phyloP scores from a whole-genome alignment of 1,140 invertebrate genomes.

The Calliopsis andreniformis region DNA sequence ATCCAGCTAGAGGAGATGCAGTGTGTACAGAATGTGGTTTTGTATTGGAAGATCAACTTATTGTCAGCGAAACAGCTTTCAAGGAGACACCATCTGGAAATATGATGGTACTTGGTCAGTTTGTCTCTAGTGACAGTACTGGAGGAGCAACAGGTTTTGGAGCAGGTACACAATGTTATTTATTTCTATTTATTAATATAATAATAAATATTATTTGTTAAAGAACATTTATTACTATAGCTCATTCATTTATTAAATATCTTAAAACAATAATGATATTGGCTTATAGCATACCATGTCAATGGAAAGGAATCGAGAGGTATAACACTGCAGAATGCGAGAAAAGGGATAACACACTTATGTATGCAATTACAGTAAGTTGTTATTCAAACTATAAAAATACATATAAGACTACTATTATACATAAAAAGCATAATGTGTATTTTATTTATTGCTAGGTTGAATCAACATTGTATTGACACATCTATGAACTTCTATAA shows the following conservation, averaged over 20 bases:
- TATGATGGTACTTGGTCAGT: constrained; percentile 93
- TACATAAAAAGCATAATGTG: constrained; percentile 16
- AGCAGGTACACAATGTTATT: constrained; percentile 81
- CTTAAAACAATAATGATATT: no score
- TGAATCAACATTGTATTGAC: constrained; percentile 96
- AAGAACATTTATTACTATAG: constrained; percentile 15
- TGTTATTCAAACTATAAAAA: not conserved
- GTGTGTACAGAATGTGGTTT: constrained; percentile 98
- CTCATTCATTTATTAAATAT: constrained; percentile 4
- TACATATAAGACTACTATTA: not conserved
- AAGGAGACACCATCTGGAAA: constrained; percentile 95
- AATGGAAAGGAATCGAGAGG: constrained; percentile 94
- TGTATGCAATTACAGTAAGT: constrained; percentile 87
- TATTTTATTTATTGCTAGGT: constrained; percentile 72
- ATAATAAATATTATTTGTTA: not conserved
- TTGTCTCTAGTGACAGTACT: constrained; percentile 93
- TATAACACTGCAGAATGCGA: constrained; percentile 94
- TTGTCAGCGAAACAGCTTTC: constrained; percentile 98
- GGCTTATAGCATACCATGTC: constrained; percentile 87
- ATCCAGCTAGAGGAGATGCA: constrained; percentile 95
- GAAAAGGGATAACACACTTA: constrained; percentile 89
- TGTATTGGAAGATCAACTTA: constrained; percentile 97
- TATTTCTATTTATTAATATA: constrained; percentile 6
- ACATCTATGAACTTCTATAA: constrained; percentile 98
- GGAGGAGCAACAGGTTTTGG: constrained; percentile 90